Evolutionary conservation across 2,113 vertebrate species (phyloP), one percentile per base, ranked within the genome.

Genomic region (Mustela lutreola): DNA sequence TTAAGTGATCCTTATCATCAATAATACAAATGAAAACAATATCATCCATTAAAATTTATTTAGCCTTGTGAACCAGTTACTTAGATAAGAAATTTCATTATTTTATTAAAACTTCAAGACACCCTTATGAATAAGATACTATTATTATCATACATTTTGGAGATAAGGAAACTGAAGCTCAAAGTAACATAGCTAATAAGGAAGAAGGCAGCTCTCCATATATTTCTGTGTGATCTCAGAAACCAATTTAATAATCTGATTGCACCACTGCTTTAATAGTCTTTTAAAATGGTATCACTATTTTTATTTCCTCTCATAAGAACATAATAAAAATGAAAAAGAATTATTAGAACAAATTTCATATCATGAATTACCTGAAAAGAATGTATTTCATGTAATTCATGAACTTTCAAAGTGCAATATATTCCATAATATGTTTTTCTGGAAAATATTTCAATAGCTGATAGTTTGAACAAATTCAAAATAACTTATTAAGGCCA

Each of bases 161-260:
- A 92, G 79, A 92, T 88, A 81, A 87, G 73, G 24, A 92, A 89
- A 71, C 5, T 62, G 39, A 81, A 85, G n/a, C 80, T 94, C 60
- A 93, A 93, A 81, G 73, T 62, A 96, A 62, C 53, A 31, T 56
- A 93, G 21, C n/a, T 84, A 95, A 22, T 75, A 96, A 89, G 12
- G 24, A 91, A 94, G 67, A 86, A 73, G 15, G 16, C 58, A 87
- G 26, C 16, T 95, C 97, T 84, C 80, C 78, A 84, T 95, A 56
- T 84, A 95, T 96, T 97, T 92, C 70, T 90, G 45, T 79, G n/a
- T 91, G 15, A 95, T 90, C 56, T 80, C 36, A 81, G 70, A 81
- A 33, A 7, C 8, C n/a, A 97, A 45, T 67, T 81, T 97, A 83
- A 86, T 95, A 96, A 94, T 75, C n/a, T 83, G 71, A 95, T 75